Evolutionary conservation across 2,888 invertebrate genomes (phyloP), one percentile per base, ranked within the genome.

Genomic region (Stegana nigrithorax): DNA sequence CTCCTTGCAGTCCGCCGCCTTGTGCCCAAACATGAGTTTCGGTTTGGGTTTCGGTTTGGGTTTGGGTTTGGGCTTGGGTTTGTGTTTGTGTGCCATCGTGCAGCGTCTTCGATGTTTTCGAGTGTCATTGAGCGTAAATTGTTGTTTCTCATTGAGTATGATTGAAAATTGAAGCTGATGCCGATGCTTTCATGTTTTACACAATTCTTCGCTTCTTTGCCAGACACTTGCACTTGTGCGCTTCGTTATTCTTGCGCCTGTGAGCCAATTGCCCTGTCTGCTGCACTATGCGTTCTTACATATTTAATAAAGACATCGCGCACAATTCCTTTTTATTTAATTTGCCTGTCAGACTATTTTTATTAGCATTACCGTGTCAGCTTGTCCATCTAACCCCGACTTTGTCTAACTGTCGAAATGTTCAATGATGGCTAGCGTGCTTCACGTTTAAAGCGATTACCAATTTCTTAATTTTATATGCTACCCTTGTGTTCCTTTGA

Each of bases 81-180:
- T n/a, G n/a, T n/a, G n/a, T n/a, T n/a, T n/a, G n/a, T n/a, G n/a
- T n/a, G 21, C 17, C 47, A 47, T 47, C 47, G 4, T 39, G 51
- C 70, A 72, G 71, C 73, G 74, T 73, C 42, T 39, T n/a, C 17
- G 67, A 67, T 66, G 69, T 66, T 75, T 66, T 78, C 68, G 74
- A 82, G 82, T 81, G 80, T 69, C 82, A 78, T 82, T 81, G 80
- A 83, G 77, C 75, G 72, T 72, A 82, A 82, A 80, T 81, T 82
- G 83, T 82, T 82, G 78, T 82, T 82, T 75, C 72, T 75, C 76
- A 72, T 75, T 72, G 74, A 82, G 81, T 81, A 75, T 79, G 75
- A 80, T 82, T 81, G 80, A 82, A 78, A 82, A 78, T 75, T 67
- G 60, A 63, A 63, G 59, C 39, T 39, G 39, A n/a, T 27, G 25